Evolutionary conservation across 2,888 invertebrate species (phyloP).

Genomic region (Drosophila ustulata): DNA sequence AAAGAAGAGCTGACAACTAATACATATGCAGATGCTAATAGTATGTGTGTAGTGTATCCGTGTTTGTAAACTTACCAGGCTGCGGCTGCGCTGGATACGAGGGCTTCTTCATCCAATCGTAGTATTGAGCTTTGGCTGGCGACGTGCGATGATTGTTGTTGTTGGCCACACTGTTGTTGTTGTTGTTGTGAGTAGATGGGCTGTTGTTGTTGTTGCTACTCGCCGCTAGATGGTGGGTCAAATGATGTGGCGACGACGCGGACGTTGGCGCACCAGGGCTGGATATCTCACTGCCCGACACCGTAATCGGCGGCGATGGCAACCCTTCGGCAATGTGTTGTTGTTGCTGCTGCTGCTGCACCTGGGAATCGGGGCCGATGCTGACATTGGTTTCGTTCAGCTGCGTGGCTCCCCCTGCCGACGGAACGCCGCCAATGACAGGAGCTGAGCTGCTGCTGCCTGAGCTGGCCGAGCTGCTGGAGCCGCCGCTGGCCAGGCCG

Average conservation of each 20-base stretch:
- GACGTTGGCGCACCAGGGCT: constrained; percentile 86
- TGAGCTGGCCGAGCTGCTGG: constrained; percentile 78
- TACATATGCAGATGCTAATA: background rate
- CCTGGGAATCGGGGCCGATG: constrained; percentile 61
- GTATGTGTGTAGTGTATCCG: background rate
- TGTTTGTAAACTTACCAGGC: constrained; percentile 88
- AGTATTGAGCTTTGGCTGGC: constrained; percentile 91
- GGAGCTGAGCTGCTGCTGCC: constrained; percentile 72
- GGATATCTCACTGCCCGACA: constrained; percentile 87
- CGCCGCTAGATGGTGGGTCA: constrained; percentile 85
- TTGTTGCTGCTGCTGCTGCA: constrained; percentile 53
- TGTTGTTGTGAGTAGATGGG: constrained; percentile 67
- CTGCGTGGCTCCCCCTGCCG: constrained; percentile 61
- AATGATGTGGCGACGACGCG: constrained; percentile 82
- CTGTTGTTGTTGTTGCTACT: constrained; percentile 68
- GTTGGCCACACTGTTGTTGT: constrained; percentile 59
- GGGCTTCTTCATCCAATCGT: constrained; percentile 97
- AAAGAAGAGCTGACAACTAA: constrained; percentile 30
- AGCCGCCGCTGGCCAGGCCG: constrained; percentile 50
- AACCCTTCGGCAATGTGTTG: constrained; percentile 83
- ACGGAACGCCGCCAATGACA: constrained; percentile 38
- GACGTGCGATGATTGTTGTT: constrained; percentile 85
- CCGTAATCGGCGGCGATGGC: constrained; percentile 87
- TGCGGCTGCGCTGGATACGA: constrained; percentile 93
- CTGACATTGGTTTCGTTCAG: constrained; percentile 75